Evolutionary conservation across 2,797 vertebrate species (phyloP), one percentile per base, ranked within the genome.

Genomic region (Scolopax rusticola): DNA sequence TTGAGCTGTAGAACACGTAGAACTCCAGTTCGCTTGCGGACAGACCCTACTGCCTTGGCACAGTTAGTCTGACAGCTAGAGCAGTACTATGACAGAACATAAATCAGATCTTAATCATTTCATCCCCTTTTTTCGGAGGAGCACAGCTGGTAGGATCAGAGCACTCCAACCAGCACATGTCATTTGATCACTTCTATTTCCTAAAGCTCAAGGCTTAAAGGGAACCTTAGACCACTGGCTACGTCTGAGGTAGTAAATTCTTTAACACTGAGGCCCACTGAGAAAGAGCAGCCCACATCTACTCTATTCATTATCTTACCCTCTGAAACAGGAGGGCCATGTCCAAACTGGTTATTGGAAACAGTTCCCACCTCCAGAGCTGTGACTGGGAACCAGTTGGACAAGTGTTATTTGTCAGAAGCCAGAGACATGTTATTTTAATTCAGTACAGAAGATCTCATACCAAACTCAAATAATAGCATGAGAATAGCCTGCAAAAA

Each of bases 61-160:
- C 89, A 95, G 87, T 86, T 16, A 95, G 89, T 94, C 85, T 8
- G 30, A 88, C 87, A 93, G 89, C 79, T 71, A 91, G 82, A 95
- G 70, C 74, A 86, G 87, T 79, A 48, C 79, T 81, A 81, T 12
- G 45, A 79, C 70, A 82, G 73, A 95, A 77, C 74, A 95, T 90
- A 96, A 91, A 95, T 96, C 93, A 89, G 59, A 79, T 91, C 74
- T 95, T 95, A 91, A 95, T 97, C 87, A 95, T 96, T 96, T 95
- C 89, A 94, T 95, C 94, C 87, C 53, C 53, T 90, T 97, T 91
- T 96, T 96, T 93, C 0, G 17, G 85, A 94, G 76, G 23, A 88
- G 77, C 77, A 84, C 1, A 4, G 77, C 82, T 86, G 70, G 69
- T 53, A 95, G 93, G 87, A 96, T 96, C 91, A 96, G 87, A 96